Percentiles rank a stretch among this genome's conserved stretches.
Conservation (phyloP, 2,888 invertebrate species). For the Erebia epiphron region DNA sequence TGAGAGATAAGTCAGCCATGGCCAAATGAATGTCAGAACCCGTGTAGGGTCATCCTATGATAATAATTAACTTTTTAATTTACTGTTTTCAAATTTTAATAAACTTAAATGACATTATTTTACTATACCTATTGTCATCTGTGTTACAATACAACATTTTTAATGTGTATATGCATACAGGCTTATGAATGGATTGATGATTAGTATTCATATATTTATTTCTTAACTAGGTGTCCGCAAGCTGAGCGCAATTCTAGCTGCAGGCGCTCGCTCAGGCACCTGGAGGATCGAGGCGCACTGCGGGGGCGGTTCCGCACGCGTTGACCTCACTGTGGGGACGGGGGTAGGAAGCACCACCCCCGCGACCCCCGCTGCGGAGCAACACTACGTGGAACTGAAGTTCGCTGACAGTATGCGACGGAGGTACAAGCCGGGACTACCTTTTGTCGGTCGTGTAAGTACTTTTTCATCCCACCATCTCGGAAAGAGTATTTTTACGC, state of each 20-base stretch:
- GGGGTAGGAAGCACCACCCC: constrained; percentile 66
- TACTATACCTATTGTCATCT: no score
- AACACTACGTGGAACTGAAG: constrained; percentile 85
- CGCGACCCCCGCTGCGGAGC: constrained; percentile 85
- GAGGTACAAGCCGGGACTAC: constrained; percentile 86
- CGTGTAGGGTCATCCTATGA: no score
- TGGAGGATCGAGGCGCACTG: constrained; percentile 82
- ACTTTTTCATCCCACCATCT: no score
- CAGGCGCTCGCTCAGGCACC: constrained; percentile 80
- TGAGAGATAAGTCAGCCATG: no score
- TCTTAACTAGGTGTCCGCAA: constrained; percentile 81
- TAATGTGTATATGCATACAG: no score
- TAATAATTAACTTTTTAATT: no score
- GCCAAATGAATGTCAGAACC: no score
- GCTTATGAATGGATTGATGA: no score
- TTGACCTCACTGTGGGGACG: constrained; percentile 80
- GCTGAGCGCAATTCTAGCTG: constrained; percentile 80
- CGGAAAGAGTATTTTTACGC: no score
- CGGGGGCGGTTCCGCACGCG: constrained; percentile 81
- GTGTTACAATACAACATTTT: no score
- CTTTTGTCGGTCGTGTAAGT: constrained; percentile 85
- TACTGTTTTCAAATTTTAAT: no score
- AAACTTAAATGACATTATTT: no score
- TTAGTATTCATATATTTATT: neutral
- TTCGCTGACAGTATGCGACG: constrained; percentile 86